These are phyloP conservation scores for Hartigia nigra DNA, from an alignment of 2,888 invertebrate species.

Conservation along the genomic window DNA sequence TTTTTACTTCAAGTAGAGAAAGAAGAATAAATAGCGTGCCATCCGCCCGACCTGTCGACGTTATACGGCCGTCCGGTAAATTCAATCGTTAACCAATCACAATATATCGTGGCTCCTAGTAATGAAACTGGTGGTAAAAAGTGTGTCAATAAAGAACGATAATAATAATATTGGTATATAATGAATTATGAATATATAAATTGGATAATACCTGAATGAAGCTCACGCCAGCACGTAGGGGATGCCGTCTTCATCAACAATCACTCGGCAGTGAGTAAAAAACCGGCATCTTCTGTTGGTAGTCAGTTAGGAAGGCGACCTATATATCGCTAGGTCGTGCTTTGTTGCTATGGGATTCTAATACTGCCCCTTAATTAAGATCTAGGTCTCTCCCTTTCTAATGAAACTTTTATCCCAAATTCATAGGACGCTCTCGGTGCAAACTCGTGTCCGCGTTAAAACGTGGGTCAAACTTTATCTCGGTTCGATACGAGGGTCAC, in stretches of 20 bases:
- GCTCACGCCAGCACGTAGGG: slow-evolving; percentile 65
- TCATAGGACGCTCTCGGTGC: slow-evolving; percentile 36
- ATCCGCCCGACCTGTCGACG: slow-evolving; percentile 29
- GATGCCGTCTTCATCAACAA: slow-evolving; percentile 66
- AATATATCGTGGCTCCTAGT: slow-evolving; percentile 41
- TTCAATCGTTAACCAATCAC: not conserved
- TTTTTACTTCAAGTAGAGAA: slow-evolving; percentile 7
- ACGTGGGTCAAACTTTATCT: slow-evolving; percentile 7
- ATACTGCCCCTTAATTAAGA: slow-evolving; percentile 26
- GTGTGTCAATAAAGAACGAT: slow-evolving; percentile 58
- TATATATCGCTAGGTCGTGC: slow-evolving; percentile 63
- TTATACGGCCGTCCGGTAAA: slow-evolving; percentile 38
- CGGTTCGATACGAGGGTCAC: slow-evolving; percentile 28
- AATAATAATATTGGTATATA: slow-evolving; percentile 57
- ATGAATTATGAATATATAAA: slow-evolving; percentile 69
- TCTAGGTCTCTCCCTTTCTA: slow-evolving; percentile 18
- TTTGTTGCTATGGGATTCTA: slow-evolving; percentile 62
- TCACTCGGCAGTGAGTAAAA: slow-evolving; percentile 65
- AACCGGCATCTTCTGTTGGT: slow-evolving; percentile 66
- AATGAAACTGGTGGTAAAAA: slow-evolving; percentile 38
- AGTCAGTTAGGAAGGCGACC: slow-evolving; percentile 66
- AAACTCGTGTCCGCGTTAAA: slow-evolving; percentile 43
- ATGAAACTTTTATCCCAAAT: slow-evolving; percentile 19
- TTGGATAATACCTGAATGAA: slow-evolving; percentile 72
- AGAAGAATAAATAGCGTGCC: slow-evolving; percentile 14